Evolutionary conservation across 53 echinoderm and acorn worm species (phyloP).

Genomic region (Astropecten irregularis): DNA sequence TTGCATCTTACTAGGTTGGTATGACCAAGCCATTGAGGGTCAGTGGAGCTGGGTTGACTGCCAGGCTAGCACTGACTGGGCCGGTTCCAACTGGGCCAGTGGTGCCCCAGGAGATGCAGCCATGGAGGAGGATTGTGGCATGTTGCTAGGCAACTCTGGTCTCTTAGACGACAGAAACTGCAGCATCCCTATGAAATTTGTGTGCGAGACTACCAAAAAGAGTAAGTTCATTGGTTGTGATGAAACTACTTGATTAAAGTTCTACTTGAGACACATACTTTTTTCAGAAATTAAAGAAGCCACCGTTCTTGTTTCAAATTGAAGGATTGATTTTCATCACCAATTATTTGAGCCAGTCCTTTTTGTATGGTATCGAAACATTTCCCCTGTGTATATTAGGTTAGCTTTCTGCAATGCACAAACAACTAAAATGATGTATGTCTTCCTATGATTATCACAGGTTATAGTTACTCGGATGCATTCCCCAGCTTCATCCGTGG

Average conservation of each 20-base stretch:
- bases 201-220: conserved; percentile 77
- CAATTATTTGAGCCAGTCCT: too few species aligned
- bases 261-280: too few species aligned
- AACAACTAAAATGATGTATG: too few species aligned
- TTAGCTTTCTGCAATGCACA: too few species aligned
- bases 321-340: too few species aligned
- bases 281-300: too few species aligned
- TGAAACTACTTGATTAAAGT: too few species aligned
- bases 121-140: conserved; percentile 7
- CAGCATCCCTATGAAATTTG: conserved; percentile 49
- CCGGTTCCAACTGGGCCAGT: conserved; percentile 40
- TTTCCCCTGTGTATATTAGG: too few species aligned
- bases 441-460: too few species aligned
- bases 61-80: conserved; percentile 5
- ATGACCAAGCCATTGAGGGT: conserved; percentile 63
- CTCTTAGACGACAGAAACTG: conserved; percentile 77
- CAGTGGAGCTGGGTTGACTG: conserved; percentile 81
- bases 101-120: conserved; percentile 13
- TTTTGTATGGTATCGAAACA: too few species aligned
- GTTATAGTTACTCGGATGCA: conserved; percentile 59
- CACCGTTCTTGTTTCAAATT: too few species aligned
- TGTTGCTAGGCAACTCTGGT: conserved; percentile 19
- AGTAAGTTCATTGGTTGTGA: conserved; percentile 60
- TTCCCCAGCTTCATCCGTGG: conserved; percentile 43
- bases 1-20: conserved; percentile 44